These are phyloP conservation scores for Papilio polyxenes DNA, from an alignment of 1,140 invertebrate species.

Conservation along the genomic window DNA sequence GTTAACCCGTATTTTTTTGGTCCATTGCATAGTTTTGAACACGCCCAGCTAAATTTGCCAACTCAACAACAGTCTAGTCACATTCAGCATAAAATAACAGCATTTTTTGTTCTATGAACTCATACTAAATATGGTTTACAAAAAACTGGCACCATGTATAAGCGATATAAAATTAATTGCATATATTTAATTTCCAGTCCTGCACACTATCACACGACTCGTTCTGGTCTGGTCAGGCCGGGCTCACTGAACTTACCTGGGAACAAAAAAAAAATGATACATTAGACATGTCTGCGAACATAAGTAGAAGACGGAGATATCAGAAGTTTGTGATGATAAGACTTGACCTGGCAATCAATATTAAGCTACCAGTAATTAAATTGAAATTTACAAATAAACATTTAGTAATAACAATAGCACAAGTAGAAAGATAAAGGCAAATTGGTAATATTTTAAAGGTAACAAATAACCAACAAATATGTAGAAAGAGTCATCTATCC, in stretches of 20 bases:
- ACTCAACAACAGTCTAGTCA: not conserved
- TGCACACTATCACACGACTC: conserved; percentile 40
- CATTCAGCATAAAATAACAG: not conserved
- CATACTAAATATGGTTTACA: not conserved
- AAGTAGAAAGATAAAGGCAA: too few species aligned
- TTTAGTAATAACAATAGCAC: not conserved
- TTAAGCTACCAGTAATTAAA: not conserved
- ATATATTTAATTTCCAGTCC: conserved; percentile 26
- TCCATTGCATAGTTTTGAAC: not conserved
- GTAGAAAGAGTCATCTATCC: not conserved
- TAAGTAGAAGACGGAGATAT: conserved; percentile 18
- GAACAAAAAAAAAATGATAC: conserved; percentile 48
- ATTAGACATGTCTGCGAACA: conserved; percentile 41
- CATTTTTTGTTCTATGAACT: not conserved
- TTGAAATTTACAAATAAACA: not conserved
- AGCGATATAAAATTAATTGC: conserved; percentile 17
- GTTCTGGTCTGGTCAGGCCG: conserved; percentile 44
- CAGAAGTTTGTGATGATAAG: not conserved
- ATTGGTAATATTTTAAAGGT: not conserved
- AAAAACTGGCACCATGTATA: not conserved
- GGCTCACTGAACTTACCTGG: conserved; percentile 53
- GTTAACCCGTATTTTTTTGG: not conserved
- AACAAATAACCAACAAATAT: not conserved
- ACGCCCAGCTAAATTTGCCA: too few species aligned
- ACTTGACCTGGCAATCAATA: not conserved